Conservation (phyloP, 1,140 invertebrate species). For the Lordiphosa clarofinis region DNA sequence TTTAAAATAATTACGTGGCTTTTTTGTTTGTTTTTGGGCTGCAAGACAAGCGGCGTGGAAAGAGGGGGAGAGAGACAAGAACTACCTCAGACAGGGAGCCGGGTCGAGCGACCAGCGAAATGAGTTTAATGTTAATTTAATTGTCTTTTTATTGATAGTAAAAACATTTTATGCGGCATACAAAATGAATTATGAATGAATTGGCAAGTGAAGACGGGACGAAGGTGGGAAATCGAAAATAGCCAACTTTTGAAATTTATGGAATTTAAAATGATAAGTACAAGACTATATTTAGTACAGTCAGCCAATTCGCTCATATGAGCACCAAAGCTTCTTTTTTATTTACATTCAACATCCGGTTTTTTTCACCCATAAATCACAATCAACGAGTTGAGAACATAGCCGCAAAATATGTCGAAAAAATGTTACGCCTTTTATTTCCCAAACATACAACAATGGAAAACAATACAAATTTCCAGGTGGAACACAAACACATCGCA, state of each 20-base stretch:
- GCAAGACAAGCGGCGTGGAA: neutral
- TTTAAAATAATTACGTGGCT: constrained; percentile 46
- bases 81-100: constrained; percentile 3
- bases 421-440: constrained; percentile 25
- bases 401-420: constrained; percentile 44
- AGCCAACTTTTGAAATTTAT: too few relatives aligned
- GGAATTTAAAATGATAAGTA: too few relatives aligned
- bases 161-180: constrained; percentile 65
- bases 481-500: constrained; percentile 39
- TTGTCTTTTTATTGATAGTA: constrained; percentile 78
- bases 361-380: constrained; percentile 66
- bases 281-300: too few relatives aligned
- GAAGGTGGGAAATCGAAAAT: neutral
- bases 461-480: constrained; percentile 36
- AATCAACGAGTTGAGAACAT: constrained; percentile 42
- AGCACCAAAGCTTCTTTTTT: too few relatives aligned
- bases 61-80: neutral
- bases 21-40: constrained; percentile 16
- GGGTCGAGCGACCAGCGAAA: constrained; percentile 30
- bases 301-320: too few relatives aligned
- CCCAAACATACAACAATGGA: constrained; percentile 6
- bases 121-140: constrained; percentile 78
- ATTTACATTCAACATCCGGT: constrained; percentile 26
- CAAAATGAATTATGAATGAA: constrained; percentile 78
- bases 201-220: constrained; percentile 29